Evolutionary conservation across 1,140 invertebrate species (phyloP), one percentile per base, ranked within the genome.

Genomic region (Apis laboriosa): DNA sequence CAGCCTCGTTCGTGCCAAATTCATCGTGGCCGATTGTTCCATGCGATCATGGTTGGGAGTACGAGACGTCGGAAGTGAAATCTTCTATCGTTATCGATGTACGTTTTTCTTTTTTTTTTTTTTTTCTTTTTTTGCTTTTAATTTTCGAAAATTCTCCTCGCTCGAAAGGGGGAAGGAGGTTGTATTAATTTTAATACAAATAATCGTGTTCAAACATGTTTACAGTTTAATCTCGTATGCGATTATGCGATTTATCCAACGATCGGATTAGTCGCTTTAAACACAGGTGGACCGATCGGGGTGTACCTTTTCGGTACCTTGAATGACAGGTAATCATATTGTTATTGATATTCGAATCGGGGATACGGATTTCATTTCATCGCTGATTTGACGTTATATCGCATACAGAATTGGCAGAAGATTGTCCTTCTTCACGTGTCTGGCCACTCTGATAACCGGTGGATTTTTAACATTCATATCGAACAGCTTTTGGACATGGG

Each of bases 201-300:
- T 24, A 75, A 71, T 15, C 5, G 24, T 15, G 19, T 78, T 85
- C 9, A 60, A 53, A 67, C 63, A 9, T 43, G 34, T 43, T 95
- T 95, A 89, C 94, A 98, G 97, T 98, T 97, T 92, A 95, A 98
- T 95, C 94, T 98, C 87, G 97, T 98, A 60, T 98, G 97, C 91
- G 96, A 97, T 82, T 95, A 95, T 83, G 96, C 96, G 83, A 97
- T 98, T 87, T 98, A 97, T 93, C 97, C 97, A 9, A 98, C 97
- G 2, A 94, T 98, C 71, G 97, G 97, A 15, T 94, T 98, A 83
- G 97, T 97, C 1, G 96, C 97, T 1, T 94, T 98, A 56, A 98
- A 98, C 91, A 93, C 96, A 61, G 97, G 97, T 43, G 97, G 97
- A 43, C 97, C 97, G 0, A 96, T 98, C 81, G 97, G 97, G 56